phyloP scores from a whole-genome alignment of 2,797 vertebrate genomes.

The Odontamblyopus rebecca region DNA sequence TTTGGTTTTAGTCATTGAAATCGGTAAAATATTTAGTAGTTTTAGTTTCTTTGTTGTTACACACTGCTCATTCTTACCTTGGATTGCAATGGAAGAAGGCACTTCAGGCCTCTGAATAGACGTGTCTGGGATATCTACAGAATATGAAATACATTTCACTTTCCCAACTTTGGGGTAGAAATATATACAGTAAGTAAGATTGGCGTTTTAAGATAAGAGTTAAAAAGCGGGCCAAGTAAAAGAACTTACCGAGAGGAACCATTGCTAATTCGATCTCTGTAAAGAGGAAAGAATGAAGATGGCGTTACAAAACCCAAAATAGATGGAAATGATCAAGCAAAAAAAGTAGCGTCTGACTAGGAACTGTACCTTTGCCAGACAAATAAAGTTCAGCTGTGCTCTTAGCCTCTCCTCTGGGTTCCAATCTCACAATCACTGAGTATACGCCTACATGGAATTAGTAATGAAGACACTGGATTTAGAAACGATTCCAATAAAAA shows the following conservation, averaged over 20 bases:
- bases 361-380: conserved; percentile 87
- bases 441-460: conserved; percentile 89
- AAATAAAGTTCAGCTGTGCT: conserved; percentile 97
- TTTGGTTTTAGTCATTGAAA: conserved; percentile 3
- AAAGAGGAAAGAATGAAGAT: conserved; percentile 58
- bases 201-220: neutral
- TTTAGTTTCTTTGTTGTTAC: neutral
- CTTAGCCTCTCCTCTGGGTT: conserved; percentile 96
- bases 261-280: conserved; percentile 94
- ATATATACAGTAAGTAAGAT: neutral
- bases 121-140: conserved; percentile 91
- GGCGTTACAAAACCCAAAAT: conserved; percentile 41
- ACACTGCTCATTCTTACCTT: conserved; percentile 79
- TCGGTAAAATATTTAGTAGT: conserved; percentile 3
- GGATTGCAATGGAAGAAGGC: conserved; percentile 77
- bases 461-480: conserved; percentile 63
- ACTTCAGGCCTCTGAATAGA: conserved; percentile 87
- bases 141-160: conserved; percentile 43
- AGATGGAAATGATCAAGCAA: conserved; percentile 36
- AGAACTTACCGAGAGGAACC: conserved; percentile 88
- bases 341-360: conserved; percentile 51
- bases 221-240: neutral
- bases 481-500: conserved; percentile 41
- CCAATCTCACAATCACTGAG: conserved; percentile 96
- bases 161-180: neutral